Evolutionary conservation across 1,140 invertebrate genomes (phyloP).

Genomic region (Brachionus rubens): DNA sequence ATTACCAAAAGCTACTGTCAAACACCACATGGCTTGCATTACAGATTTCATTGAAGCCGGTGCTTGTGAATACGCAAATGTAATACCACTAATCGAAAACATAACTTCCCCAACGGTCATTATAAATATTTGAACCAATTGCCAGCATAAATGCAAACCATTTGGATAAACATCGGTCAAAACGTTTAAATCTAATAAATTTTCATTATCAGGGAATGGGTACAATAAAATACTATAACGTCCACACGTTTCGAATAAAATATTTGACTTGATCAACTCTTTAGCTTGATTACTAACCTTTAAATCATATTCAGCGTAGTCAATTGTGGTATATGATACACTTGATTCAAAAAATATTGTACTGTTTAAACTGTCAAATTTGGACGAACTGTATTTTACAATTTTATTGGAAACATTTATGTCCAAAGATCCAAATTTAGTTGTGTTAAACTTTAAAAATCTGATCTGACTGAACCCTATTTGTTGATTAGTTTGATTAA

Average conservation of each 20-base stretch:
- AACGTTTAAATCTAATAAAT: background rate
- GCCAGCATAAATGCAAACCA: slow-evolving; percentile 72
- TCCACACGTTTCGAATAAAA: slow-evolving; percentile 17
- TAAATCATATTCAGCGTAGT: slow-evolving; percentile 13
- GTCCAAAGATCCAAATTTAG: background rate
- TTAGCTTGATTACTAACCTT: background rate
- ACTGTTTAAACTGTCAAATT: background rate
- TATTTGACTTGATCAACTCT: background rate
- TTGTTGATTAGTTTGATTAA: background rate
- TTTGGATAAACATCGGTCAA: slow-evolving; percentile 40
- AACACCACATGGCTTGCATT: slow-evolving; percentile 79
- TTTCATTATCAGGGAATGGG: background rate
- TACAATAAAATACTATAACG: slow-evolving; percentile 35
- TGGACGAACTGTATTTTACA: background rate
- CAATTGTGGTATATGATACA: background rate
- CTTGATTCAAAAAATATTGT: background rate
- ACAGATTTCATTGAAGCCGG: slow-evolving; percentile 86
- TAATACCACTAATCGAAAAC: slow-evolving; percentile 83
- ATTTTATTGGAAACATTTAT: slow-evolving; percentile 5
- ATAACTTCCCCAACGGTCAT: slow-evolving; percentile 80
- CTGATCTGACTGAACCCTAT: slow-evolving; percentile 16
- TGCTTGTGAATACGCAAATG: slow-evolving; percentile 82
- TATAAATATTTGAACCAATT: slow-evolving; percentile 79
- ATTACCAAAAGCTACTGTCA: slow-evolving; percentile 86
- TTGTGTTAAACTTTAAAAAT: background rate